Evolutionary conservation across 1,140 invertebrate genomes (phyloP).

Genomic region (Diachasmimorpha longicaudata): DNA sequence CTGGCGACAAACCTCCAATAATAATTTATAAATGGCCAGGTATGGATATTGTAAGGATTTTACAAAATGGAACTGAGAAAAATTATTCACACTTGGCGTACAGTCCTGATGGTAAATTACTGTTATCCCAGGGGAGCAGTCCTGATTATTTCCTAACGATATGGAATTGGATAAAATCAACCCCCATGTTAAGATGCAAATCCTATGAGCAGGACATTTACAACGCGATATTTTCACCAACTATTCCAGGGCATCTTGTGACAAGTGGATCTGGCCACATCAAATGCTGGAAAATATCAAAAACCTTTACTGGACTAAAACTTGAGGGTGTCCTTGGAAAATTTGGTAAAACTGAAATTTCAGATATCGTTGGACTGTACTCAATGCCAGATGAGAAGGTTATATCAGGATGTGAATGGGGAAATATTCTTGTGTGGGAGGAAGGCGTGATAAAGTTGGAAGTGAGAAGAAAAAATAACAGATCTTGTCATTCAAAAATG

Average conservation of each 20-base stretch:
- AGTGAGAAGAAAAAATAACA: slow-evolving; percentile 71
- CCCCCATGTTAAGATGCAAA: slow-evolving; percentile 76
- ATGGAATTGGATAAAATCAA: slow-evolving; percentile 83
- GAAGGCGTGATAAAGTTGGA: slow-evolving; percentile 84
- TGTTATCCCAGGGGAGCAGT: slow-evolving; percentile 82
- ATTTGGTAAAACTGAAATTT: slow-evolving; percentile 90
- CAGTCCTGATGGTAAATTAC: slow-evolving; percentile 77
- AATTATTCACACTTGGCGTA: slow-evolving; percentile 79
- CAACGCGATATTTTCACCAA: slow-evolving; percentile 79
- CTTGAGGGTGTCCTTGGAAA: slow-evolving; percentile 83
- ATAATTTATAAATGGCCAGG: slow-evolving; percentile 84
- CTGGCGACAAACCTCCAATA: slow-evolving; percentile 73
- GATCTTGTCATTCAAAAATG: slow-evolving; percentile 75
- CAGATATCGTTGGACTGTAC: slow-evolving; percentile 82
- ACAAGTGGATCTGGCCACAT: slow-evolving; percentile 82
- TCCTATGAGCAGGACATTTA: slow-evolving; percentile 82
- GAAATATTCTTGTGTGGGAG: slow-evolving; percentile 89
- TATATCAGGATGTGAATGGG: slow-evolving; percentile 86
- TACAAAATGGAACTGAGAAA: slow-evolving; percentile 75
- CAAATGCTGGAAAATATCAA: slow-evolving; percentile 92
- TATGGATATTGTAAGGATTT: slow-evolving; percentile 73
- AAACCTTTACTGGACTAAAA: slow-evolving; percentile 89
- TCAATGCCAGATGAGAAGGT: slow-evolving; percentile 88
- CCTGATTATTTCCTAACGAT: slow-evolving; percentile 88
- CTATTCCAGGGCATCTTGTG: slow-evolving; percentile 76